phyloP scores from a whole-genome alignment of 2,797 vertebrate species.

The Oceanodroma leucorhoa region DNA sequence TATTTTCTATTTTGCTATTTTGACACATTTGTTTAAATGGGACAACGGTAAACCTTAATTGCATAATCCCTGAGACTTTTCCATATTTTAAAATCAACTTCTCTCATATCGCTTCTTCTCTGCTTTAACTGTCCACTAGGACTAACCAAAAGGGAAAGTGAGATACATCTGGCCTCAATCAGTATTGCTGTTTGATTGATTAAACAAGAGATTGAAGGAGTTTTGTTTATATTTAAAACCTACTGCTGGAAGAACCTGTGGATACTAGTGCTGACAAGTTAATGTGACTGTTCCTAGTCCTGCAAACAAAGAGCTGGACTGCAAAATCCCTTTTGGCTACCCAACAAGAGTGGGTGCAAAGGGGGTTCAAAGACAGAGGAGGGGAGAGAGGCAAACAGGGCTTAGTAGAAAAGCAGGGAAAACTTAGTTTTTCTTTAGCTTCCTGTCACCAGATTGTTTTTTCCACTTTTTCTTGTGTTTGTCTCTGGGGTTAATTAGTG shows the following conservation, averaged over 20 bases:
- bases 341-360: neutral
- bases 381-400: neutral
- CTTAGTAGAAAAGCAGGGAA: neutral
- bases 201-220: neutral
- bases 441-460: neutral
- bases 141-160: neutral
- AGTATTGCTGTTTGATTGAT: neutral
- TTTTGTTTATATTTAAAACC: neutral
- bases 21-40: neutral
- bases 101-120: neutral
- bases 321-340: neutral
- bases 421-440: neutral
- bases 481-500: neutral
- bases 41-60: neutral
- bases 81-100: neutral
- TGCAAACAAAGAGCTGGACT: neutral
- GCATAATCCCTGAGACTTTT: neutral
- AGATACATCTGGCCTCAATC: neutral
- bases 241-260: neutral
- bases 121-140: neutral
- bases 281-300: neutral
- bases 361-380: accelerated
- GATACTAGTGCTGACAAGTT: neutral
- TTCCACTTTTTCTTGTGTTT: neutral
- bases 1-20: neutral